Evolutionary conservation across 2,113 vertebrate species (phyloP).

Genomic region (Stigmatopora nigra): DNA sequence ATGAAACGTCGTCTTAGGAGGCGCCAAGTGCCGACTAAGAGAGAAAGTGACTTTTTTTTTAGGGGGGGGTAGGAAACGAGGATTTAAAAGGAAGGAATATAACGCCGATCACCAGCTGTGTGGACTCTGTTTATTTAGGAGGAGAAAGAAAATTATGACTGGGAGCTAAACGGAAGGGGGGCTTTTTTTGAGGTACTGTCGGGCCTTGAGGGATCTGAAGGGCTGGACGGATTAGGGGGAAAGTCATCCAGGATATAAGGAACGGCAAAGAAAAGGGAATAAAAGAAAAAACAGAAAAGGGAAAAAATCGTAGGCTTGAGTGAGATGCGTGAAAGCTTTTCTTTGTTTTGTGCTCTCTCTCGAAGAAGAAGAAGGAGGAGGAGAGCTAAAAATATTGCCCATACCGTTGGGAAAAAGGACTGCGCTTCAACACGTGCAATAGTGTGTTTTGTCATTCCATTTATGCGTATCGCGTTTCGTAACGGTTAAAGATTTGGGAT

Average conservation of each 20-base stretch:
- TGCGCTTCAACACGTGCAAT: constrained; percentile 17
- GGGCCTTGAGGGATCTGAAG: constrained; percentile 30
- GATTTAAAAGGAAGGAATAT: constrained; percentile 35
- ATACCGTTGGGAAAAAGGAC: constrained; percentile 34
- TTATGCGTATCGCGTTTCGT: constrained; percentile 40
- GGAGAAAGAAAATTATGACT: constrained; percentile 31
- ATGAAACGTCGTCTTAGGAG: neutral
- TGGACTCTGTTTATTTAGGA: constrained; percentile 57
- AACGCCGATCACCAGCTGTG: constrained; percentile 57
- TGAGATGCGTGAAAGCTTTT: constrained; percentile 48
- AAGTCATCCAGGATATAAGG: constrained; percentile 7
- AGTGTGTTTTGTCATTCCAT: constrained; percentile 10
- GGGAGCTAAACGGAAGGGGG: constrained; percentile 18
- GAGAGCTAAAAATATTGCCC: constrained; percentile 47
- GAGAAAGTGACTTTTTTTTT: neutral
- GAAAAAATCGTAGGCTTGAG: constrained; percentile 36
- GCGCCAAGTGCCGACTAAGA: neutral
- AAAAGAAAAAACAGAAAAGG: constrained; percentile 35
- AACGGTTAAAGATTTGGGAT: constrained; percentile 36
- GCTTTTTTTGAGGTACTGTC: constrained; percentile 30
- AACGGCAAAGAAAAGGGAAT: neutral
- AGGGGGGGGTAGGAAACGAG: neutral
- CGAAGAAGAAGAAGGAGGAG: too few species aligned
- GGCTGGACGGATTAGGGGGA: constrained; percentile 6
- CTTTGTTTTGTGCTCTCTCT: constrained; percentile 53